Base-by-base conservation (phyloP, 2,113 vertebrate species). In the Xenopus laevis region DNA sequence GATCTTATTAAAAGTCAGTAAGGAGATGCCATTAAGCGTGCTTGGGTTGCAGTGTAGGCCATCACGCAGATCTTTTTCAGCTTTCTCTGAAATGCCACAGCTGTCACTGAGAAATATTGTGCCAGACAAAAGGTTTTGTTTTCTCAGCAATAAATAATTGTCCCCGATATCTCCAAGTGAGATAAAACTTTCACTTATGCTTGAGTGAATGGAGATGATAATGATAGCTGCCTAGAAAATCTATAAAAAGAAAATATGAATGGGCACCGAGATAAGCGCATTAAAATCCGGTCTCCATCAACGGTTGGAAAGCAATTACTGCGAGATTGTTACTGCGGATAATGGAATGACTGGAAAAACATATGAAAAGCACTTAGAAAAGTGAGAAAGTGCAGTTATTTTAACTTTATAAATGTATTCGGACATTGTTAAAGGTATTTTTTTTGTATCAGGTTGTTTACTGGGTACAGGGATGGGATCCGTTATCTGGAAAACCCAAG, bases 1-100 rank as follows among this genome's bases (percentile, higher is more conserved):
- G 89, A 92, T 92, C 90, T 90, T 93, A 94, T 95, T 96, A 95
- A 94, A 94, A 83, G 89, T 90, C 84, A 88, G 89, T 87, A 91
- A 93, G 86, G 91, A 91, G 91, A 81, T 55, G 11, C 53, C 16
- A 55, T 55, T 8, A 55, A 55, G 7, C 1, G 7, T 55, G 53
- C 81, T 90, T 89, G 94, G 93, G 95, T 93, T 94, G 91, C 92
- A 88, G 85, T 89, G 87, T 92, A 94, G 92, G 88, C 7, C 53
- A 55, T 90, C 87, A 83, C 92, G 85, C 78, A 80, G 87, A 87
- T 86, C 57, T 71, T 90, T 85, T 90, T 91, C 83, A 89, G 86
- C 88, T 91, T 86, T 89, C 85, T 79, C 82, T 94, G 94, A 97
- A 91, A 92, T 86, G 85, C 89, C 92, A 87, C 94, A 97, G 95